phyloP scores from a whole-genome alignment of 2,888 invertebrate species.

The Diploptera punctata region DNA sequence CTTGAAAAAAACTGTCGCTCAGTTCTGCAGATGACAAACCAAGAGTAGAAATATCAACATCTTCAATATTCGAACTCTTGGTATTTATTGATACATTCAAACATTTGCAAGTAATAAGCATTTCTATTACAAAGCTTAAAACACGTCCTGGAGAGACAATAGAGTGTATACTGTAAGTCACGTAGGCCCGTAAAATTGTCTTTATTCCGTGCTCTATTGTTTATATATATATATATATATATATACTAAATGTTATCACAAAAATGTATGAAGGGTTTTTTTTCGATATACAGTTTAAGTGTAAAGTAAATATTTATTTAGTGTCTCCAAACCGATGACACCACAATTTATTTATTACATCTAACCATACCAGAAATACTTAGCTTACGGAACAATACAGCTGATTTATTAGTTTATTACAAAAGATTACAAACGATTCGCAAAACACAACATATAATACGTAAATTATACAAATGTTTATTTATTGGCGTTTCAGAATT shows the following conservation, averaged over 20 bases:
- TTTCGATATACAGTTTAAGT: not conserved
- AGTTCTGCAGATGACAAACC: slow-evolving; percentile 65
- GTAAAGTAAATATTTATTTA: not conserved
- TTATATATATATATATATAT: not conserved
- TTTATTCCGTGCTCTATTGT: not conserved
- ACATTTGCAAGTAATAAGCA: slow-evolving; percentile 69
- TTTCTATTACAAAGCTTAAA: slow-evolving; percentile 22
- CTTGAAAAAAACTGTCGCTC: slow-evolving; percentile 70
- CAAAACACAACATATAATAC: slow-evolving; percentile 7
- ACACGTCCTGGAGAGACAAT: too few species aligned
- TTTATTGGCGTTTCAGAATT: too few species aligned
- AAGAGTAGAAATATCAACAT: slow-evolving; percentile 63
- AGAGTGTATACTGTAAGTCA: slow-evolving; percentile 24
- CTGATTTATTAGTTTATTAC: not conserved
- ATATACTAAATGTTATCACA: not conserved
- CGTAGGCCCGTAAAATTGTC: slow-evolving; percentile 21
- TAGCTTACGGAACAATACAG: too few species aligned
- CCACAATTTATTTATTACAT: not conserved
- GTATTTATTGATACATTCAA: slow-evolving; percentile 73
- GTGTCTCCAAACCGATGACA: not conserved
- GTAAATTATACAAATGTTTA: not conserved
- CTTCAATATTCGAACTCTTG: slow-evolving; percentile 63
- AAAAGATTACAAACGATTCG: not conserved
- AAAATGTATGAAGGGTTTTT: not conserved
- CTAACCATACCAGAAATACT: not conserved